Evolutionary conservation across 2,113 vertebrate genomes (phyloP), one percentile per base, ranked within the genome.

Genomic region (Lipophrys pholis): DNA sequence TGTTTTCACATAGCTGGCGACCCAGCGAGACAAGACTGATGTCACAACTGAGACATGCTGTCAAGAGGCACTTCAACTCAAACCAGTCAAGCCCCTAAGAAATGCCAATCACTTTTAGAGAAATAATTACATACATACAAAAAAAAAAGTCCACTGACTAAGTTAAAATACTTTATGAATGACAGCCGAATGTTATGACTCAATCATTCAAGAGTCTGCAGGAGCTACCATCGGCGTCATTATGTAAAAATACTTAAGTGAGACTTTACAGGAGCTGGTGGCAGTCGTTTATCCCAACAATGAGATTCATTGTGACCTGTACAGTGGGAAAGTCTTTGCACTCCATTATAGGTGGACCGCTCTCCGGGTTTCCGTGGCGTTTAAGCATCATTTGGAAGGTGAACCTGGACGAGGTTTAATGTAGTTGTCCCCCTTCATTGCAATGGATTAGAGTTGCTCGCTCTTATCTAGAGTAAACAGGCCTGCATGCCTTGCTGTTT

Each of bases 381-480:
- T 72, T 59, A 80, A 75, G 45, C 73, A 61, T 72, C 30, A 79
- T 83, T 62, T 62, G 45, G 58, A 76, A 77, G 69, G 41, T 48
- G 49, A 81, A 82, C 69, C 46, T n/a, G n/a, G 42, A 62, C 54
- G 16, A 67, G 75, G 43, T 73, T 71, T 54, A 63, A 82, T 49
- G 70, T 35, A 73, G 42, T 57, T 46, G 54, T 59, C 50, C 12
- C 12, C 38, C 55, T 64, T 14, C 3, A 51, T 64, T 78, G 60
- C 58, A 45, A 17, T 55, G 64, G 71, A 84, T 84, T 75, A 46
- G 61, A 71, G 56, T 45, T 66, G 78, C 77, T 60, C 16, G 68
- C 59, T 81, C 83, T 91, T 91, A 91, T 92, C 90, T 71, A 46
- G 21, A 74, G 65, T 80, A 86, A 87, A 91, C 87, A 89, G 78